Conservation (phyloP, 2,888 invertebrate species). For the Pycnomerus fuliginosus region DNA sequence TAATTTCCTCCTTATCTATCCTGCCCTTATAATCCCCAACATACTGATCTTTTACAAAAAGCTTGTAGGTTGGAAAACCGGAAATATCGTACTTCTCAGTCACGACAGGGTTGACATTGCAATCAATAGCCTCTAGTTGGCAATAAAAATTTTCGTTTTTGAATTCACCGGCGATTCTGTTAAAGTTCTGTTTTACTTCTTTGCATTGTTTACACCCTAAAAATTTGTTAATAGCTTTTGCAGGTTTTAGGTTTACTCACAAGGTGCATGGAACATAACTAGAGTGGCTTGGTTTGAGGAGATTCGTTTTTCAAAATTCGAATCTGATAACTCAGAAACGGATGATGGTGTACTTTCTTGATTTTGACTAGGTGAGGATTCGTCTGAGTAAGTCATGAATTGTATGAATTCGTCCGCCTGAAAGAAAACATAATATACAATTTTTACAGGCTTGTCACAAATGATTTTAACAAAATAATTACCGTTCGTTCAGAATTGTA, state of each 20-base stretch:
- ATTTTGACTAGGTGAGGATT: constrained; percentile 41
- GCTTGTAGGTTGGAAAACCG: constrained; percentile 69
- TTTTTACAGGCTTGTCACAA: constrained; percentile 3
- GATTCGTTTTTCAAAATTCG: constrained; percentile 62
- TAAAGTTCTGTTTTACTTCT: constrained; percentile 66
- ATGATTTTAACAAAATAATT: background rate
- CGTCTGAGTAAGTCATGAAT: constrained; percentile 60
- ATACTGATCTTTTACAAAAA: constrained; percentile 58
- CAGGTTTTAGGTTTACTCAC: too few species aligned
- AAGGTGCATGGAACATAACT: constrained; percentile 78
- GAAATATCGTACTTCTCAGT: constrained; percentile 62
- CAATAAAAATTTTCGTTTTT: constrained; percentile 48
- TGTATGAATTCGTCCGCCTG: constrained; percentile 68
- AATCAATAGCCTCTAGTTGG: constrained; percentile 64
- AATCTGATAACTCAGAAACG: constrained; percentile 58
- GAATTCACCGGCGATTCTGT: constrained; percentile 57
- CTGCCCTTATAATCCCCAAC: constrained; percentile 61
- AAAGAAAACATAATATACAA: constrained; percentile 28
- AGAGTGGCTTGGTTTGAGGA: constrained; percentile 61
- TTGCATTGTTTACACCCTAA: constrained; percentile 75
- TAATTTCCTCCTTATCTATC: constrained; percentile 58
- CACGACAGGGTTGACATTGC: constrained; percentile 61
- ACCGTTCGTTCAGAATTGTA: constrained; percentile 71
- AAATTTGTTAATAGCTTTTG: too few species aligned
- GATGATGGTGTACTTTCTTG: constrained; percentile 41